These are phyloP conservation scores for Sebastes oblongus DNA, from an alignment of 2,797 vertebrate genomes.

Conservation along the genomic window DNA sequence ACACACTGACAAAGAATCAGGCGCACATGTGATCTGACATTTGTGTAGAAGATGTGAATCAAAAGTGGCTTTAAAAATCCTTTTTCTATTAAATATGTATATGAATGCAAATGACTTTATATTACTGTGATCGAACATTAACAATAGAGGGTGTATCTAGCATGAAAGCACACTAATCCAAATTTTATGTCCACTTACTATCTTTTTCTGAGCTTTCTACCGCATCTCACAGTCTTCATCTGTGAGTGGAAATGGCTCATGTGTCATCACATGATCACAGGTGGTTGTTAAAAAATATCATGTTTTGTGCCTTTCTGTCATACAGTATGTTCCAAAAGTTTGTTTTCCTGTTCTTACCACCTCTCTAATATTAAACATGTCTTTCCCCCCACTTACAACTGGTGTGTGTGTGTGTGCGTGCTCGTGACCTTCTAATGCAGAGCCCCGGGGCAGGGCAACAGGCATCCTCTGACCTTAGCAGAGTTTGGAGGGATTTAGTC, in stretches of 20 bases:
- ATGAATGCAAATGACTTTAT: not conserved
- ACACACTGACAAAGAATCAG: not conserved
- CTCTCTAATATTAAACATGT: not conserved
- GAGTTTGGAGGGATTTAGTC: conserved; percentile 38
- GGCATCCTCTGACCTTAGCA: conserved; percentile 63
- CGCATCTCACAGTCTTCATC: not conserved
- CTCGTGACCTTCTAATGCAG: conserved; percentile 65
- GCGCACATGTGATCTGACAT: accelerated
- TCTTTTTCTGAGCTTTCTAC: too few species aligned
- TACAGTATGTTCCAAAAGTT: not conserved
- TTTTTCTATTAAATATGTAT: not conserved
- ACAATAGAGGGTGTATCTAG: not conserved
- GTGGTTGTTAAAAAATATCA: not conserved
- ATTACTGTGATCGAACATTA: not conserved
- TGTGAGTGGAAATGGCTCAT: not conserved
- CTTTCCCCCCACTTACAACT: not conserved
- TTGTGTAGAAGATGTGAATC: not conserved
- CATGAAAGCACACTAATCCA: not conserved
- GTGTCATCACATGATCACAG: not conserved
- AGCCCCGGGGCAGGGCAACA: conserved; percentile 56
- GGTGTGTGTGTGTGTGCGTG: not conserved
- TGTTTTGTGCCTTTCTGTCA: not conserved
- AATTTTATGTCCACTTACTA: not conserved
- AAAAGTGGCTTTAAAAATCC: not conserved
- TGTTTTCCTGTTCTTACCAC: not conserved